phyloP scores from a whole-genome alignment of 2,113 vertebrate genomes.

The Aspiorhynchus laticeps region DNA sequence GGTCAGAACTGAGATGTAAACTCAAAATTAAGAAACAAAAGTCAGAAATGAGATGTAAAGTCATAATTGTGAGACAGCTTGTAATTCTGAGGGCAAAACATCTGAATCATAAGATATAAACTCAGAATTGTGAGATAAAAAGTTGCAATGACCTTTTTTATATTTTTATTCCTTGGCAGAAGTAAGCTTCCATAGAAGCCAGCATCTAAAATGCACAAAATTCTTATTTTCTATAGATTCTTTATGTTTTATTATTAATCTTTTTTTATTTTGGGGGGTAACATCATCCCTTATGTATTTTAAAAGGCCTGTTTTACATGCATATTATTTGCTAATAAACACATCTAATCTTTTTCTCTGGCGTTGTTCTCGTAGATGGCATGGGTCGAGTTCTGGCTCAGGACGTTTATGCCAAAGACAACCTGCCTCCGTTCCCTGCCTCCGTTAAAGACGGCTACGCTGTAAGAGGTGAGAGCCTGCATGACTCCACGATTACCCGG shows the following conservation, averaged over 20 bases:
- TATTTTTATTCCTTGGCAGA: too few species aligned
- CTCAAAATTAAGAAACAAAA: too few species aligned
- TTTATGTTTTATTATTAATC: neutral
- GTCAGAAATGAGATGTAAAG: too few species aligned
- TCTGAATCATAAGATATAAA: too few species aligned
- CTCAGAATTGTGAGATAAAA: too few species aligned
- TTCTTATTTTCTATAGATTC: neutral
- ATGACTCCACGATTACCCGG: neutral
- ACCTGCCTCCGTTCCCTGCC: conserved; percentile 97
- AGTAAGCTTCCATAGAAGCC: neutral
- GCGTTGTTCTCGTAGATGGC: conserved; percentile 81
- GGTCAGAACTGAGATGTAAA: too few species aligned
- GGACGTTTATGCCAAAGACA: conserved; percentile 99
- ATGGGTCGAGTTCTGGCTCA: conserved; percentile 99
- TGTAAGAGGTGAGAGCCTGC: conserved; percentile 83
- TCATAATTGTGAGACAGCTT: too few species aligned
- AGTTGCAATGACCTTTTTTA: too few species aligned
- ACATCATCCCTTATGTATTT: neutral
- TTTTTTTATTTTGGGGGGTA: neutral
- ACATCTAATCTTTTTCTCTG: neutral
- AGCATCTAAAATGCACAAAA: neutral
- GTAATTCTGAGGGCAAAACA: too few species aligned
- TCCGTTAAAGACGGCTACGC: conserved; percentile 99
- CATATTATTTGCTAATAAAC: neutral
- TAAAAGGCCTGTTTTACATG: neutral